Evolutionary conservation across 2,113 vertebrate genomes (phyloP).

Genomic region (Heterotilapia buettikoferi): DNA sequence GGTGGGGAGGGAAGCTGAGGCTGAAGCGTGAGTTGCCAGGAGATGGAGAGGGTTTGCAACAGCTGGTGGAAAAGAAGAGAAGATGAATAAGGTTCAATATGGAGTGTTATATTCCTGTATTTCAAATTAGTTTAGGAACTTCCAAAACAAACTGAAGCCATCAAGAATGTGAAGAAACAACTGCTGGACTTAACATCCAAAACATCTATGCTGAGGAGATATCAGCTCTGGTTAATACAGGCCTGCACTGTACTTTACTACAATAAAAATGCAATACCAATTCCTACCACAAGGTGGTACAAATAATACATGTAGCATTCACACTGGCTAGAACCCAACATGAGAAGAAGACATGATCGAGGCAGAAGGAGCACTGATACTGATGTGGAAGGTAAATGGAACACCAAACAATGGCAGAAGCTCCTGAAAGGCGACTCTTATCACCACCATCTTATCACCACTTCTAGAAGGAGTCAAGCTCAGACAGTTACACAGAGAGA

Average conservation of each 20-base stretch:
- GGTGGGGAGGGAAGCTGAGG: conserved; percentile 90
- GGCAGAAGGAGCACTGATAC: background rate
- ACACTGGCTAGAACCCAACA: background rate
- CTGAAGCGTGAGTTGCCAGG: conserved; percentile 90
- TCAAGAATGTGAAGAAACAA: background rate
- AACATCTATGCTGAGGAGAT: background rate
- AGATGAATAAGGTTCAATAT: background rate
- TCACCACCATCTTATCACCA: background rate
- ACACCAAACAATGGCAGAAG: background rate
- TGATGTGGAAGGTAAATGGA: background rate
- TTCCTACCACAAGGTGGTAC: background rate
- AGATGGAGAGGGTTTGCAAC: conserved; percentile 90
- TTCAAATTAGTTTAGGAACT: background rate
- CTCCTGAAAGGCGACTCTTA: background rate
- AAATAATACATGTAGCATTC: background rate
- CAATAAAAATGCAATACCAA: background rate
- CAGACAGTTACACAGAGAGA: accelerated
- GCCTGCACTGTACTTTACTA: background rate
- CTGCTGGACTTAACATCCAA: background rate
- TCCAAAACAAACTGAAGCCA: background rate
- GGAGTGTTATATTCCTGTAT: background rate
- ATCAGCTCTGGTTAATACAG: background rate
- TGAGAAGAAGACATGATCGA: background rate
- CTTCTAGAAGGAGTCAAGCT: background rate
- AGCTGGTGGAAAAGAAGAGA: conserved; percentile 50